Percentiles rank a stretch among this genome's conserved stretches.
Conservation (phyloP, 2,888 invertebrate genomes). For the Dryococelus australis region DNA sequence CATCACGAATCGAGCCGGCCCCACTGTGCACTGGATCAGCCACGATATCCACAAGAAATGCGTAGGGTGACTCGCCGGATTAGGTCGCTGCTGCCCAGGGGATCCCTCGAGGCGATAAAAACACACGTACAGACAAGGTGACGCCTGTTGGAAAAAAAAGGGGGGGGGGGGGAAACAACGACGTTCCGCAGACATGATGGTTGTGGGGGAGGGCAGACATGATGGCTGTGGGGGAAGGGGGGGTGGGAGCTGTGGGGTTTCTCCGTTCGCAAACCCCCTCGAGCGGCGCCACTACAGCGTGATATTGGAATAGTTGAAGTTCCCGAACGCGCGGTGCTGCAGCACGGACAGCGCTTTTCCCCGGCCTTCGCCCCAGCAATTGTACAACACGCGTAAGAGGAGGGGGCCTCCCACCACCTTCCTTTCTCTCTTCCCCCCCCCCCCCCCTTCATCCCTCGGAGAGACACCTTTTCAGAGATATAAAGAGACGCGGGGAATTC, state of each 20-base stretch:
- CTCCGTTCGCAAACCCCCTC: background rate
- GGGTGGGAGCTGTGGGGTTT: too few species aligned
- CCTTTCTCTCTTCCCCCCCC: background rate
- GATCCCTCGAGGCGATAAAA: background rate
- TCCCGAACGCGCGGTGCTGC: slow-evolving; percentile 23
- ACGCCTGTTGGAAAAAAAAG: background rate
- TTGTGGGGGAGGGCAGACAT: too few species aligned
- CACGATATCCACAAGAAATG: too few species aligned
- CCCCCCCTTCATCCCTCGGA: too few species aligned
- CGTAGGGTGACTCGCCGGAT: background rate
- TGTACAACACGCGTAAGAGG: slow-evolving; percentile 6
- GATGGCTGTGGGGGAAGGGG: too few species aligned
- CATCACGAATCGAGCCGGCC: too few species aligned
- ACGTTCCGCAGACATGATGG: background rate
- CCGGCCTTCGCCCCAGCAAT: background rate
- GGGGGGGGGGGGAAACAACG: background rate
- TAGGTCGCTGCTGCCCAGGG: background rate
- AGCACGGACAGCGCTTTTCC: background rate
- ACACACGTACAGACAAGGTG: background rate
- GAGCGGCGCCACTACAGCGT: slow-evolving; percentile 22
- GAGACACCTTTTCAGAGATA: background rate
- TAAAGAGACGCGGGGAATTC: slow-evolving; percentile 23
- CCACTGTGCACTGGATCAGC: too few species aligned
- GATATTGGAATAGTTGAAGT: slow-evolving; percentile 41
- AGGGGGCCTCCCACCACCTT: background rate